phyloP scores from a whole-genome alignment of 30 jellyfish, hydroid and myxozoan genomes.

The Catostylus mosaicus region DNA sequence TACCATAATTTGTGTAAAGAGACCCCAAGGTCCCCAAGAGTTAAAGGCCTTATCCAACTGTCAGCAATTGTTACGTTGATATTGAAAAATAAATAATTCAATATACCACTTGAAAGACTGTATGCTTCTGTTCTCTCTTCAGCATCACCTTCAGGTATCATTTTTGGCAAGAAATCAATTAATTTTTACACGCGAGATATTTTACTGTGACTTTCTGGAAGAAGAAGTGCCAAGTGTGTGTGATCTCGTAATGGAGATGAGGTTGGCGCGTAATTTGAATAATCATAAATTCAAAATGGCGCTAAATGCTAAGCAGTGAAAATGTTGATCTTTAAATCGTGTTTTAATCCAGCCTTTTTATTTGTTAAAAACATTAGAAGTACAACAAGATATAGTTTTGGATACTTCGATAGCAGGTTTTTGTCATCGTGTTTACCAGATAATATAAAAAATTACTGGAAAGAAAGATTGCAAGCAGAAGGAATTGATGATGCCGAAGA shows the following conservation, averaged over 20 bases:
- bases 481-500: constrained; percentile 63
- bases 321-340: neutral
- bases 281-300: too few relatives aligned
- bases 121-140: constrained; percentile 58
- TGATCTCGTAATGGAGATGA: too few relatives aligned
- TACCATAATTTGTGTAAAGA: neutral
- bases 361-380: neutral
- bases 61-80: too few relatives aligned
- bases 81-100: too few relatives aligned
- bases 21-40: too few relatives aligned
- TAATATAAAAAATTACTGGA: constrained; percentile 37
- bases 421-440: neutral
- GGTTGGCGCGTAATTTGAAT: too few relatives aligned
- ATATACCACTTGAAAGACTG: constrained; percentile 48
- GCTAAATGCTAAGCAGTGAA: neutral
- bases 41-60: too few relatives aligned
- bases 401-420: too few relatives aligned
- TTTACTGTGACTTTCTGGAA: too few relatives aligned
- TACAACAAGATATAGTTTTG: neutral
- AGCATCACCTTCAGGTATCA: constrained; percentile 46
- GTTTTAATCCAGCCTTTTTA: neutral
- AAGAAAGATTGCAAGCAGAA: constrained; percentile 16
- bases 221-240: too few relatives aligned
- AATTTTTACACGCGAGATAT: too few relatives aligned
- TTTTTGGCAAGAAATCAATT: neutral